Percentiles rank a stretch among this genome's conserved stretches.
Conservation (phyloP, 2,797 vertebrate genomes). For the Heterohyrax brucei region DNA sequence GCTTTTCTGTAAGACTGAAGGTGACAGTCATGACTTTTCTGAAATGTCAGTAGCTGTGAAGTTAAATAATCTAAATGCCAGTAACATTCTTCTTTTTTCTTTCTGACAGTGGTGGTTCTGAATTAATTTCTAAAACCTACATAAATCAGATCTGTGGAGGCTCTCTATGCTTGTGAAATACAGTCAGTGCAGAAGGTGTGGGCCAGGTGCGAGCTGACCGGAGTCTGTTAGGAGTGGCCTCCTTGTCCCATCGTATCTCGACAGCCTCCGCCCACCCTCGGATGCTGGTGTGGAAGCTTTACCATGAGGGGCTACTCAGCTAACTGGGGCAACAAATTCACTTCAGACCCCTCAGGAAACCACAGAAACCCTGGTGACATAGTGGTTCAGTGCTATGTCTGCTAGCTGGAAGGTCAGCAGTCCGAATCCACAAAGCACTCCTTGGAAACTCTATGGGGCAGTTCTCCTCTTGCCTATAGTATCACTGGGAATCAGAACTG, state of each 20-base stretch:
- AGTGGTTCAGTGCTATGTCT: too few species aligned
- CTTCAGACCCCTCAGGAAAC: too few species aligned
- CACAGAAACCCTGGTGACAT: too few species aligned
- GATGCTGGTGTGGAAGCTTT: neutral
- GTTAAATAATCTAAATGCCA: conserved; percentile 75
- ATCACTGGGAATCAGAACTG: too few species aligned
- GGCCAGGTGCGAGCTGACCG: neutral
- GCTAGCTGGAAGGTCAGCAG: too few species aligned
- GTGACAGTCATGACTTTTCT: conserved; percentile 71
- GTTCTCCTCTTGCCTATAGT: too few species aligned
- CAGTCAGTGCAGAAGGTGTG: neutral
- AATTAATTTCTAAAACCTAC: conserved; percentile 59
- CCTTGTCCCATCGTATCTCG: neutral
- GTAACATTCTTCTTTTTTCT: neutral
- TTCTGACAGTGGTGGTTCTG: conserved; percentile 13
- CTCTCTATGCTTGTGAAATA: neutral
- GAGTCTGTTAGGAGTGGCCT: neutral
- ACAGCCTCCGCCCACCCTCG: neutral
- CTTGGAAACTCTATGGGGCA: too few species aligned
- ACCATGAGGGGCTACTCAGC: too few species aligned
- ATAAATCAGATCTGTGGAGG: conserved; percentile 21
- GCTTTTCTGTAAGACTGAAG: conserved; percentile 72
- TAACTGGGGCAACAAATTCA: too few species aligned
- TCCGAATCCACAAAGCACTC: too few species aligned
- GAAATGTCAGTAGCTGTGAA: conserved; percentile 79